Conservation (phyloP, 1,140 invertebrate genomes). For the Microplitis demolitor region DNA sequence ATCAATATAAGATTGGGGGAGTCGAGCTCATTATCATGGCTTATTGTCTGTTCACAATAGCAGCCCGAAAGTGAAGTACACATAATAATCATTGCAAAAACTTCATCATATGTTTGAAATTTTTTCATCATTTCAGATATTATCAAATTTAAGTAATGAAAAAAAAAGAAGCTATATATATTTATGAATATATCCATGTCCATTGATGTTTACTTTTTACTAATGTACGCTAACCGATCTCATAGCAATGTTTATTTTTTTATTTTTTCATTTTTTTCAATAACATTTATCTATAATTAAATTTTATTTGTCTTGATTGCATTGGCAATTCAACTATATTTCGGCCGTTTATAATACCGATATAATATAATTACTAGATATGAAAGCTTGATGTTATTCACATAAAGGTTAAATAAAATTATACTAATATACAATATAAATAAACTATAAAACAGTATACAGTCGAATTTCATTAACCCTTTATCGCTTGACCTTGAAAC, state of each 20-base stretch:
- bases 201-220: too few species aligned
- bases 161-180: too few species aligned
- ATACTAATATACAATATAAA: not conserved
- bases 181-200: too few species aligned
- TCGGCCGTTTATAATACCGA: conserved; percentile 19
- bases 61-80: conserved; percentile 45
- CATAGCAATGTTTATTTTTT: not conserved
- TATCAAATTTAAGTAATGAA: not conserved
- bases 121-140: not conserved
- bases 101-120: conserved; percentile 5
- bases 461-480: too few species aligned
- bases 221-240: too few species aligned
- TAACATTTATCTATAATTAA: conserved; percentile 31
- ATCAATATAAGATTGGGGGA: conserved; percentile 35
- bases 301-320: conserved; percentile 49
- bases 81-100: conserved; percentile 4
- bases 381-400: not conserved
- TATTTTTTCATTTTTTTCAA: not conserved
- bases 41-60: conserved; percentile 63
- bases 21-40: conserved; percentile 49
- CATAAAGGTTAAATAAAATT: not conserved
- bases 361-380: not conserved
- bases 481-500: too few species aligned
- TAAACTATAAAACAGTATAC: not conserved
- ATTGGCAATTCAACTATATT: conserved; percentile 52